A percentile compares a stretch with the other conserved stretches of the same genome.
Evolutionary conservation across 2,888 invertebrate species (phyloP).

Genomic region (Atrina japonica): DNA sequence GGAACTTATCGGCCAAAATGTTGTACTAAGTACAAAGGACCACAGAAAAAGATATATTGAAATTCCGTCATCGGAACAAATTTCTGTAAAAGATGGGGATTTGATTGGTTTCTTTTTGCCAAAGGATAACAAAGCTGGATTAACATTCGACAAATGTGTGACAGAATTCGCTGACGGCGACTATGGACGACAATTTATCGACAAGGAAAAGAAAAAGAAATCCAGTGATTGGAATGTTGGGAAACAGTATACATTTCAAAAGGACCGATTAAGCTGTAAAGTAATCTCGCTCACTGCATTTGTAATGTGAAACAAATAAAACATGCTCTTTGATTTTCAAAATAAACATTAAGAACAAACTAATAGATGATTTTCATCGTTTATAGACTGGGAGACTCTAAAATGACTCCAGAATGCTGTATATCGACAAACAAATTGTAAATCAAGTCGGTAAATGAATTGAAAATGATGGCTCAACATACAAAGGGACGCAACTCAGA

Average conservation of each 20-base stretch:
- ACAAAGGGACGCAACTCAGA: too few relatives aligned
- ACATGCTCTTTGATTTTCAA: too few relatives aligned
- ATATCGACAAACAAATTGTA: too few relatives aligned
- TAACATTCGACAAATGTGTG: constrained; percentile 36
- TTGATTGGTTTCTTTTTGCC: constrained; percentile 34
- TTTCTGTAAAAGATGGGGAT: constrained; percentile 31
- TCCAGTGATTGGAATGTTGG: constrained; percentile 20
- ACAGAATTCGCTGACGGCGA: constrained; percentile 16
- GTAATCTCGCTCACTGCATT: constrained; percentile 26
- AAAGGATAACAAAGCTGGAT: constrained; percentile 19
- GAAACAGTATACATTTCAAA: constrained; percentile 5
- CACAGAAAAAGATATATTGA: constrained; percentile 18
- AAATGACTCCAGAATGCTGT: too few relatives aligned
- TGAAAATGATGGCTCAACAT: too few relatives aligned
- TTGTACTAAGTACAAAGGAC: constrained; percentile 15
- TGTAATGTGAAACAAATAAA: constrained; percentile 14
- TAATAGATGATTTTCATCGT: too few relatives aligned
- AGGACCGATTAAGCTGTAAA: constrained; percentile 24
- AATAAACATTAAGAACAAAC: too few relatives aligned
- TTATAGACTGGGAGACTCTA: too few relatives aligned
- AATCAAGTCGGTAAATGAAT: too few relatives aligned
- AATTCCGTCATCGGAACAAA: constrained; percentile 11
- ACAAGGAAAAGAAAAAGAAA: background rate
- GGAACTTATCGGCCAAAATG: constrained; percentile 30
- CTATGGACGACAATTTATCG: constrained; percentile 23